Base-by-base conservation (phyloP, 2,797 vertebrate species). In the Enteromius anoplus region DNA sequence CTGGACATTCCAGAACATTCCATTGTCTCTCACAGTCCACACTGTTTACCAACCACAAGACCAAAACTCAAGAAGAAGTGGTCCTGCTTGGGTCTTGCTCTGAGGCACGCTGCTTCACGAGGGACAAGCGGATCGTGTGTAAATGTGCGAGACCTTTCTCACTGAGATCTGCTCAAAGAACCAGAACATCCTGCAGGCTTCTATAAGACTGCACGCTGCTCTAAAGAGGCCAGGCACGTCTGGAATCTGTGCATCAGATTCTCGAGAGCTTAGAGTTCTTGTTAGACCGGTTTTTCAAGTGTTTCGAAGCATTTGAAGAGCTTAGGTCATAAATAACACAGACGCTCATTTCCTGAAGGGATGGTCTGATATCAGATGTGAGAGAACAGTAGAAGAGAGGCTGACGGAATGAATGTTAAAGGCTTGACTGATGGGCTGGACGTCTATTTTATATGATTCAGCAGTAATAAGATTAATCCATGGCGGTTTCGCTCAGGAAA, bases 261-360 rank as follows among this genome's bases (percentile, higher is more conserved):
- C 79, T 42, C 76, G 6, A 68, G 17, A 70, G 40, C 10, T 68
- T 34, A 17, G 34, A 53, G 65, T 19, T 85, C 86, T 70, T n/a
- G 84, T 69, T 45, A 55, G 53, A 75, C 86, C 68, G n/a, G 86
- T 85, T 75, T 8, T 29, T 26, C n/a, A 0, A 70, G 70, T 12
- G 15, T 53, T n/a, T 64, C 11, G 60, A 17, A 75, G 62, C 26
- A 9, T 6, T 10, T 76, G 19, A 26, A 5, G 58, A 8, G 64
- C 71, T 29, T 42, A 5, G 32, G 29, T 29, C 17, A 2, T 47
- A 42, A 64, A 45, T 29, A 78, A 64, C 34, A 81, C 29, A 49
- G 62, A 68, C 71, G 32, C 64, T 78, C 51, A 81, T 85, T 76
- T 65, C 70, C 76, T 84, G 78, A 42, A 32, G 17, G 58, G 49